Base-by-base conservation (phyloP, 2,113 vertebrate genomes). In the Paracanthobrama guichenoti region DNA sequence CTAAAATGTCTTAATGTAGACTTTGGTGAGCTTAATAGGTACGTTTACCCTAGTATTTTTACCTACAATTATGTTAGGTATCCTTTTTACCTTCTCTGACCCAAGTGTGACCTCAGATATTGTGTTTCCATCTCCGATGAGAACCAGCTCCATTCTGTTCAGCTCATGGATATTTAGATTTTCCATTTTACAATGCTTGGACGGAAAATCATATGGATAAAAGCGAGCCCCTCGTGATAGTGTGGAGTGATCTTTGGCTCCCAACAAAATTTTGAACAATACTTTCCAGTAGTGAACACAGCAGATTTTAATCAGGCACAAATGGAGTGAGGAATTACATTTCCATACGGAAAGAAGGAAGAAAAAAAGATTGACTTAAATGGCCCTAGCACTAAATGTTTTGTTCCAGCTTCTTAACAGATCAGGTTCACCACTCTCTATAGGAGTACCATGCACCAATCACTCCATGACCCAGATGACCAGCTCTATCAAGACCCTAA, bases 401-500 rank as follows among this genome's bases (percentile, higher is more conserved):
- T 69, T 86, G 57, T 59, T 3, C 80, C 28, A 60, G 78, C 79
- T 88, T 88, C 91, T 90, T 93, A 89, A 81, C 90, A 87, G 62
- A 88, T 88, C 71, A 74, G 88, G 53, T 79, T 89, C 88, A 78
- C 28, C 85, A 66, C 78, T 84, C 48, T 3, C 75, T 88, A 76
- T 84, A 20, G 0, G 72, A 6, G 77, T 60, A 89, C 88, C 92
- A 92, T 91, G 91, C 88, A 92, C 92, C 7, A 69, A 83, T 89
- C 88, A 87, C 91, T 79, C 92, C 55, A 48, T 35, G 86, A 89
- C 92, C 89, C 86, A 14, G 84, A 59, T 24, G 87, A 91, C 90
- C 53, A 74, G 31, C 64, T 79, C n/a, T 8, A 22, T 62, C 35
- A 20, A 50, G 44, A 60, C 59, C 46, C 18, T 26, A 1, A 78